Evolutionary conservation across 2,888 invertebrate genomes (phyloP).

Genomic region (Spilarctia lutea): DNA sequence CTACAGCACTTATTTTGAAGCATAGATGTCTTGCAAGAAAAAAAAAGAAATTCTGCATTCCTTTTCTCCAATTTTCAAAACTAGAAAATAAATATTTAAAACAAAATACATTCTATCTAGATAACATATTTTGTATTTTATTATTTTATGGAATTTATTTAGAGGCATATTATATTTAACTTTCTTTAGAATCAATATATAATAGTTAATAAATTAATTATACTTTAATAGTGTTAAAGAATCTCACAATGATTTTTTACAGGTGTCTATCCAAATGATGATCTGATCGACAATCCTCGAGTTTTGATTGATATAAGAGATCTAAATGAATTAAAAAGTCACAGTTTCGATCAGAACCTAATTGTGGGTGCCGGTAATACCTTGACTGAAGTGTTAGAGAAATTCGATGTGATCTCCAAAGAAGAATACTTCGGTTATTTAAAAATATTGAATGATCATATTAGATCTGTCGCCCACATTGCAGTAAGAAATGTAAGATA

Average conservation of each 20-base stretch:
- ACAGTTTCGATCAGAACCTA: constrained; percentile 71
- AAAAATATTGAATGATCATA: constrained; percentile 85
- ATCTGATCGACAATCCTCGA: constrained; percentile 58
- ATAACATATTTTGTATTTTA: too few relatives aligned
- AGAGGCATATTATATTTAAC: too few relatives aligned
- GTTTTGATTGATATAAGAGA: constrained; percentile 87
- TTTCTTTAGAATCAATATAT: too few relatives aligned
- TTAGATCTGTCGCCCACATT: constrained; percentile 89
- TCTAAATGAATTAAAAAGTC: constrained; percentile 84
- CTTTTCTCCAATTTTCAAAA: too few relatives aligned
- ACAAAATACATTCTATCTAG: too few relatives aligned
- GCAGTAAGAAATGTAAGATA: constrained; percentile 89
- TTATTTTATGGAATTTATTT: too few relatives aligned
- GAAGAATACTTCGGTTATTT: constrained; percentile 85
- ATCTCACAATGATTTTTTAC: constrained; percentile 23
- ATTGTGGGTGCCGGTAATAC: constrained; percentile 86
- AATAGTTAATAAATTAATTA: too few relatives aligned
- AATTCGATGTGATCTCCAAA: constrained; percentile 65
- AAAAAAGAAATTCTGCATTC: neutral
- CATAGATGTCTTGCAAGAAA: neutral
- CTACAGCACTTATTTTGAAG: neutral
- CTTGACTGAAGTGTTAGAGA: constrained; percentile 80
- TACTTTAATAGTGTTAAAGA: too few relatives aligned
- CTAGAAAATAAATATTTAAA: too few relatives aligned
- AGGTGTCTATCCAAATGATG: constrained; percentile 74